Evolutionary conservation across 92 coral and sea anemone genomes (phyloP).

Genomic region (Palythoa grandis): DNA sequence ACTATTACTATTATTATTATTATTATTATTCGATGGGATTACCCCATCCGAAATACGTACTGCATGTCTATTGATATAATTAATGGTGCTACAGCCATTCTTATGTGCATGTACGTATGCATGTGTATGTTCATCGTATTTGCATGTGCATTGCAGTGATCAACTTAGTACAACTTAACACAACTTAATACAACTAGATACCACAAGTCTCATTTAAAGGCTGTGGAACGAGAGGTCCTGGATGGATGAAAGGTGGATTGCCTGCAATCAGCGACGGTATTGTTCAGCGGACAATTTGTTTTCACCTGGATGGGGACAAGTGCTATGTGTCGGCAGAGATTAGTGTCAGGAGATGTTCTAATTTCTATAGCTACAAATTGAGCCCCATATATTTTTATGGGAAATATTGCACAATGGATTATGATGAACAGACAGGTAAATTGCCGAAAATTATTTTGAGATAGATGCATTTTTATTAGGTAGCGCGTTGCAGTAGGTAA

Average conservation of each 20-base stretch:
- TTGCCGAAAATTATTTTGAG: too few species aligned
- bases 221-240: slow-evolving; percentile 7
- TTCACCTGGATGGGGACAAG: background rate
- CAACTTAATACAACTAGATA: background rate
- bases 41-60: too few species aligned
- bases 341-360: slow-evolving; percentile 1
- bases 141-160: too few species aligned
- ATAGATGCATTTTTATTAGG: too few species aligned
- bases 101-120: too few species aligned
- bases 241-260: slow-evolving; percentile 25
- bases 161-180: too few species aligned
- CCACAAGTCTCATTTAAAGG: background rate
- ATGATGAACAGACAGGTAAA: background rate
- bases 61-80: too few species aligned
- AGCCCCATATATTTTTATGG: slow-evolving; percentile 7
- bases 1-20: too few species aligned
- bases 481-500: background rate
- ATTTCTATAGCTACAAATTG: slow-evolving; percentile 15
- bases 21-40: too few species aligned
- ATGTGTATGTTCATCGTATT: too few species aligned
- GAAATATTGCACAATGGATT: background rate
- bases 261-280: slow-evolving; percentile 10
- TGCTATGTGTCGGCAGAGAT: background rate
- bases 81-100: too few species aligned
- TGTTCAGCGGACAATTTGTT: slow-evolving; percentile 19